phyloP scores from a whole-genome alignment of 2,797 vertebrate species.

The Macropus fuliginosus region DNA sequence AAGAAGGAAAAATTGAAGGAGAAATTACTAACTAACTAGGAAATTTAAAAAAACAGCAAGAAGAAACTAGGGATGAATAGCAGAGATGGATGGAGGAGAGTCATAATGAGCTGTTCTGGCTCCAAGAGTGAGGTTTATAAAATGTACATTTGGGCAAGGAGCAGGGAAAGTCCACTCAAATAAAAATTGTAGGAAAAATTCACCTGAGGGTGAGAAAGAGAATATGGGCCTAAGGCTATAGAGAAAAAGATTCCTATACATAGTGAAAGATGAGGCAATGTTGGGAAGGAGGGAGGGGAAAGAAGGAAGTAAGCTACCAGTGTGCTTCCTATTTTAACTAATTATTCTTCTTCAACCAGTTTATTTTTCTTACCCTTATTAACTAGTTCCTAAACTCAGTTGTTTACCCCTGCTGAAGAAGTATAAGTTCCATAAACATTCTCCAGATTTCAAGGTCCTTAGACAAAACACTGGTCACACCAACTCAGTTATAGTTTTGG shows the following conservation, averaged over 20 bases:
- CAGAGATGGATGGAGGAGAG: neutral
- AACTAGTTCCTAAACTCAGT: neutral
- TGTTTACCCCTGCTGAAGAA: neutral
- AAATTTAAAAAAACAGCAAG: neutral
- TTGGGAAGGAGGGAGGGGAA: neutral
- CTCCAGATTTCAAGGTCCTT: neutral
- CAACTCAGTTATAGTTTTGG: neutral
- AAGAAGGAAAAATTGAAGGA: neutral
- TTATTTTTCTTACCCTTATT: neutral
- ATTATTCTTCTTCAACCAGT: neutral
- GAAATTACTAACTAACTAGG: neutral
- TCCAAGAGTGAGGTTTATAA: neutral
- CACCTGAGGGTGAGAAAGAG: neutral
- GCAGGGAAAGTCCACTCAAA: neutral
- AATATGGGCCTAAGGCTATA: neutral
- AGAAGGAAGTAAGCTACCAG: neutral
- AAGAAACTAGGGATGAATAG: neutral
- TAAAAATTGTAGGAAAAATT: constrained; percentile 18
- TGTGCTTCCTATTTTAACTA: neutral
- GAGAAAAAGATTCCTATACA: neutral
- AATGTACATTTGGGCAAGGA: neutral
- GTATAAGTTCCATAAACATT: neutral
- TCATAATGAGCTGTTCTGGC: neutral
- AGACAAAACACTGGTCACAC: neutral
- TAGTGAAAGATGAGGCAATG: neutral